Evolutionary conservation across 2,113 vertebrate species (phyloP), one percentile per base, ranked within the genome.

Genomic region (Archocentrus centrarchus): DNA sequence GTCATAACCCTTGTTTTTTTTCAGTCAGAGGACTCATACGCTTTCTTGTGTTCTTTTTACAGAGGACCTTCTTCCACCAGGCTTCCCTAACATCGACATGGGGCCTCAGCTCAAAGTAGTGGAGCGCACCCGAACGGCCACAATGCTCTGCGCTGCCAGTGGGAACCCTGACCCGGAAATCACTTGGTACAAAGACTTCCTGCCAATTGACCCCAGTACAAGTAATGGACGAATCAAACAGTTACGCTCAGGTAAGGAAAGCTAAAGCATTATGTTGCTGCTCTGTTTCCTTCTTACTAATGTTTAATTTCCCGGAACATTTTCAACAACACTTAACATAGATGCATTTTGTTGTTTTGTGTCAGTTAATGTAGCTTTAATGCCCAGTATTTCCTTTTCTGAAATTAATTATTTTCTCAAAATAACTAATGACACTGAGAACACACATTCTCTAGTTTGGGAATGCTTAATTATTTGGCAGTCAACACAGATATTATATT

Each of bases 61-160:
- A 99, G 98, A 99, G 96, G 98, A 99, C 95, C 97, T 98, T 80
- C 91, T 99, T n/a, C 98, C 98, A 27, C 82, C 94, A 0, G 98
- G 98, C 59, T 99, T 99, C 94, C 98, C 98, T 0, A 98, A 97
- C 93, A 99, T 99, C 1, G 98, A 99, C 93, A 99, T 99, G 98
- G 98, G 98, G 39, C 98, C 98, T 7, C 98, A 99, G 92, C 95
- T 99, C 91, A 99, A 99, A 85, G 98, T 99, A 86, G 98, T 99
- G 81, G 98, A 99, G 91, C 96, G 98, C 0, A 99, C 98, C 0
- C 96, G 98, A 8, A 99, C 98, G 0, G 98, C 98, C 82, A 99
- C 98, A 0, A 99, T 99, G 98, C 97, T 99, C 1, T 99, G 98
- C 1, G 98, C 98, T 0, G 98, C 98, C 92, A 99, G 98, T 0